A percentile compares a stretch with the other conserved stretches of the same genome.
Evolutionary conservation across 2,113 vertebrate species (phyloP).

Genomic region (Puma concolor): DNA sequence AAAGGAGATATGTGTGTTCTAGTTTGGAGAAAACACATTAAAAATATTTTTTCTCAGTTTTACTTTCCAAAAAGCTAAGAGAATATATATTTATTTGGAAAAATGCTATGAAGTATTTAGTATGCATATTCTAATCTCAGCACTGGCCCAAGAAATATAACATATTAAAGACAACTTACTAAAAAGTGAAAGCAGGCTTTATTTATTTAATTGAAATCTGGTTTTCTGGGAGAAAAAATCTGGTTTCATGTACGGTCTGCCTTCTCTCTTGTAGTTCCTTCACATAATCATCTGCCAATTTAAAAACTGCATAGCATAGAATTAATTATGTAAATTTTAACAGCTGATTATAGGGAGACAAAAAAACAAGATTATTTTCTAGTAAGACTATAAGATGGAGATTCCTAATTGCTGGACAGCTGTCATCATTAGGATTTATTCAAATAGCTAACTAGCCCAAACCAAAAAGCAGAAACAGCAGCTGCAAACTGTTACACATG

Average conservation of each 20-base stretch:
- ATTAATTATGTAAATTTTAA: constrained; percentile 84
- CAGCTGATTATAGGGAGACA: constrained; percentile 77
- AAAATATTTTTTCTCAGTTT: neutral
- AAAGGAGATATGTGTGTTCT: neutral
- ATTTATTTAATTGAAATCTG: constrained; percentile 48
- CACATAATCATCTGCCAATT: constrained; percentile 84
- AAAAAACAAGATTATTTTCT: constrained; percentile 77
- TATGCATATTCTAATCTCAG: neutral
- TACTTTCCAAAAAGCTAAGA: neutral
- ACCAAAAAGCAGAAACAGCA: constrained; percentile 8
- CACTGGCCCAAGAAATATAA: neutral
- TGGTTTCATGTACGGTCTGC: constrained; percentile 76
- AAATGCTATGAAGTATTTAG: neutral
- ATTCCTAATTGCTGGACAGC: constrained; percentile 70
- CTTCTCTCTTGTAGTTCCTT: constrained; percentile 74
- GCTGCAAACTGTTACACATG: neutral
- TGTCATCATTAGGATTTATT: constrained; percentile 67
- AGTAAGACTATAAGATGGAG: constrained; percentile 56
- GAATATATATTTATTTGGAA: neutral
- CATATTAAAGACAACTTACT: neutral
- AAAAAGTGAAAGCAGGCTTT: neutral
- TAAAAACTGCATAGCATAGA: constrained; percentile 68
- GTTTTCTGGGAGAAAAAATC: constrained; percentile 68
- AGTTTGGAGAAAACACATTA: neutral
- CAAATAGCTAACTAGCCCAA: constrained; percentile 36